phyloP scores from a whole-genome alignment of 2,888 invertebrate species.

The Taenaris catops region DNA sequence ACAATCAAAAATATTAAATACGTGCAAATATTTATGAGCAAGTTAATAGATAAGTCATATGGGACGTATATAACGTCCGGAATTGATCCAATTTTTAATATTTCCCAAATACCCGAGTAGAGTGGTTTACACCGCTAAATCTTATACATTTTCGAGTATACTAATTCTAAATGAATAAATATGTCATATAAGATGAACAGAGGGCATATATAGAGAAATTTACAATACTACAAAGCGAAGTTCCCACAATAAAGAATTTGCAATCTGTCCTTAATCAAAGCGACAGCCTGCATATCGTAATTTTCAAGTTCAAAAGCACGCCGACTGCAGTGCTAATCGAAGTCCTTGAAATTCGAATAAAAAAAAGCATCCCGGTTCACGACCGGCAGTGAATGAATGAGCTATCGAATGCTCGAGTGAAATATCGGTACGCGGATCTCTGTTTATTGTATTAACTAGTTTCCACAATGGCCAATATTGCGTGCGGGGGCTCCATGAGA shows the following conservation, averaged over 20 bases:
- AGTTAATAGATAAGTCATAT: no score
- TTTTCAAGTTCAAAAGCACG: constrained; percentile 52
- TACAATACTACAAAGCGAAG: no score
- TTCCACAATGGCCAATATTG: constrained; percentile 50
- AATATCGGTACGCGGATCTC: constrained; percentile 68
- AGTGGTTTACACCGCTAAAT: no score
- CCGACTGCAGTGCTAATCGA: constrained; percentile 69
- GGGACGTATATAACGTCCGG: no score
- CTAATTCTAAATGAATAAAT: no score
- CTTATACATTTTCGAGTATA: no score
- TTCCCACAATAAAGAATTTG: constrained; percentile 19
- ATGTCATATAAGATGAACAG: no score
- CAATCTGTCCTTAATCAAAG: constrained; percentile 30
- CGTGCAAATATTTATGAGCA: no score
- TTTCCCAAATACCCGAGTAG: no score
- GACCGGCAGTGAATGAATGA: constrained; percentile 52
- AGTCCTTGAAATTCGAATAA: constrained; percentile 45
- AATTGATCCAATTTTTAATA: no score
- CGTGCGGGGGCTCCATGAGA: constrained; percentile 51
- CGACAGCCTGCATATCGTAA: constrained; percentile 28
- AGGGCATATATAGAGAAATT: no score
- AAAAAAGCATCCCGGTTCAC: constrained; percentile 41
- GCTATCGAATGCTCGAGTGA: constrained; percentile 47
- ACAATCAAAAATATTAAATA: no score
- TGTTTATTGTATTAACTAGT: constrained; percentile 60